Conservation (phyloP, 2,797 vertebrate genomes). For the Tarsius wallacei region DNA sequence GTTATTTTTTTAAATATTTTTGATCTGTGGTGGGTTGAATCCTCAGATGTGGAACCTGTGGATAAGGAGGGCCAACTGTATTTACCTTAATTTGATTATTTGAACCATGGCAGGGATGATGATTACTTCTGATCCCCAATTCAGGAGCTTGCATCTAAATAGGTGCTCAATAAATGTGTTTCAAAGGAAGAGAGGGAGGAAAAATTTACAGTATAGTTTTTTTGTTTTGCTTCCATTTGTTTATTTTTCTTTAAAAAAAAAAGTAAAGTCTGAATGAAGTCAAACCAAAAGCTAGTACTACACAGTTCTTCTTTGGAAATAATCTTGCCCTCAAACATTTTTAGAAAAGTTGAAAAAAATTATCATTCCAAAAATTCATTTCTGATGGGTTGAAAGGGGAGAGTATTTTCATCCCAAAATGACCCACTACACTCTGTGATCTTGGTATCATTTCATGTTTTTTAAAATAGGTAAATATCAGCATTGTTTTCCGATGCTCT, state of each 20-base stretch:
- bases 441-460: background rate
- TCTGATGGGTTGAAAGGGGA: background rate
- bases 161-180: background rate
- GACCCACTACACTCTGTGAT: background rate
- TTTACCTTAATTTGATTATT: background rate
- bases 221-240: background rate
- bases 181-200: background rate
- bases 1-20: background rate
- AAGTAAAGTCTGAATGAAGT: conserved; percentile 22
- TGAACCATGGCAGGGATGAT: background rate
- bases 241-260: conserved; percentile 52
- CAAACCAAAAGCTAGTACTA: background rate
- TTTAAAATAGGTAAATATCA: conserved; percentile 26
- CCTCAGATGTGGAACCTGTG: background rate
- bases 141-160: background rate
- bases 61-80: background rate
- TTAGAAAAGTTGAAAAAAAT: conserved; percentile 46
- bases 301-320: conserved; percentile 36
- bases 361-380: conserved; percentile 43
- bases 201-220: background rate
- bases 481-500: background rate
- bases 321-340: background rate
- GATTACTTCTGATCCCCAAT: background rate
- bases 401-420: background rate
- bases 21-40: background rate